These are phyloP conservation scores for Apolygus lucorum DNA, from an alignment of 1,140 invertebrate species.

Conservation along the genomic window DNA sequence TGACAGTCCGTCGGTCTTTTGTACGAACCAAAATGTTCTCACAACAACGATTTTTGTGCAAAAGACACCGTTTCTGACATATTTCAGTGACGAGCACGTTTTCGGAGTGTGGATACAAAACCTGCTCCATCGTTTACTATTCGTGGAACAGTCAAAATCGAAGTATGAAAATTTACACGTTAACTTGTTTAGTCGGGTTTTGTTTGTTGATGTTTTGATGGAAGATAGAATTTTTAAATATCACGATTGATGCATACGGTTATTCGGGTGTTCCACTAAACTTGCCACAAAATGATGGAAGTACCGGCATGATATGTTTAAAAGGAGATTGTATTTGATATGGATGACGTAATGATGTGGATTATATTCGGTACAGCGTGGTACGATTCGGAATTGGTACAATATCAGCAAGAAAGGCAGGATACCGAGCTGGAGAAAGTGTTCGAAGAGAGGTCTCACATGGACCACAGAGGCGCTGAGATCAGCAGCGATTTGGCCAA, in stretches of 20 bases:
- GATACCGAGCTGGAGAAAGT: conserved; percentile 76
- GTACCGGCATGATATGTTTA: neutral
- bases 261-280: neutral
- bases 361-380: conserved; percentile 55
- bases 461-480: conserved; percentile 51
- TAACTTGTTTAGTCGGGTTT: neutral
- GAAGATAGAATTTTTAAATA: too few species aligned
- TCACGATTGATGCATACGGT: too few species aligned
- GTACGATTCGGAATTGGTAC: conserved; percentile 79
- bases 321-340: neutral
- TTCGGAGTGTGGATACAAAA: neutral
- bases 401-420: conserved; percentile 73
- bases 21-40: neutral
- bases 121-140: neutral
- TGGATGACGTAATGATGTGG: neutral
- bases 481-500: conserved; percentile 42
- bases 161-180: neutral
- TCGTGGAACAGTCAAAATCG: neutral
- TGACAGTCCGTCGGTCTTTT: neutral
- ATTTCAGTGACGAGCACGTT: conserved; percentile 3
- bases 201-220: too few species aligned
- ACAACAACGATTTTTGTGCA: neutral
- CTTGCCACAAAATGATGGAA: neutral
- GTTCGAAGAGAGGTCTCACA: conserved; percentile 69
- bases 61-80: neutral